phyloP scores from a whole-genome alignment of 1,140 invertebrate species.

The Panagrolaimus sp. region DNA sequence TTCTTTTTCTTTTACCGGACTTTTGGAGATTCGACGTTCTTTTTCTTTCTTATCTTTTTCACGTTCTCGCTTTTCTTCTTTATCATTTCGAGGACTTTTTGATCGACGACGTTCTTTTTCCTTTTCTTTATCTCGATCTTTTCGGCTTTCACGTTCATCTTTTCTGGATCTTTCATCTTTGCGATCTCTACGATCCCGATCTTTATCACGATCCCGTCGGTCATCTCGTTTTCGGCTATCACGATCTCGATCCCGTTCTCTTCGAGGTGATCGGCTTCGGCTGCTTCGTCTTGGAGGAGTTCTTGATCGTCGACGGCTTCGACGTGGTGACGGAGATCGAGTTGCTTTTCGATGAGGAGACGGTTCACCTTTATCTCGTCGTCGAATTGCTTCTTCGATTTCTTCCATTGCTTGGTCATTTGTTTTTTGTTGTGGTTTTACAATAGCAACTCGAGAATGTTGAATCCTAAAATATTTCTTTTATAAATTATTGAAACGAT shows the following conservation, averaged over 20 bases:
- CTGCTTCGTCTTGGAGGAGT: neutral
- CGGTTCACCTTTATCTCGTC: constrained; percentile 19
- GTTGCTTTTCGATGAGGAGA: neutral
- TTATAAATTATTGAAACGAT: neutral
- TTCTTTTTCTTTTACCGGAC: constrained; percentile 20
- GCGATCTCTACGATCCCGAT: constrained; percentile 16
- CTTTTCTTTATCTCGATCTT: constrained; percentile 20
- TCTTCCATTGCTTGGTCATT: constrained; percentile 58
- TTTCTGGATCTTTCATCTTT: constrained; percentile 20
- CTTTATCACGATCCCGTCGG: constrained; percentile 20
- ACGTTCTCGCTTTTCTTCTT: constrained; percentile 11
- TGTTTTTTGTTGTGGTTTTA: constrained; percentile 58
- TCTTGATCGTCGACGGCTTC: neutral
- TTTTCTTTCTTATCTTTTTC: constrained; percentile 24
- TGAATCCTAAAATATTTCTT: constrained; percentile 48
- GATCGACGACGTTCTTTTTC: constrained; percentile 27
- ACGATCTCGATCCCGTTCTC: constrained; percentile 12
- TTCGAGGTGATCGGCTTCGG: neutral
- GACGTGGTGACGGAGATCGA: neutral
- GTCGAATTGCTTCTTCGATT: constrained; percentile 55
- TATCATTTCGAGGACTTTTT: constrained; percentile 13
- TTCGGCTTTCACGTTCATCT: constrained; percentile 13
- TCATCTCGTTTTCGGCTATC: constrained; percentile 22
- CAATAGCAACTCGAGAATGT: constrained; percentile 57
- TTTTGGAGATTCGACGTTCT: constrained; percentile 9